Evolutionary conservation across 2,888 invertebrate species (phyloP), one percentile per base, ranked within the genome.

Genomic region (Pyrgus malvae): DNA sequence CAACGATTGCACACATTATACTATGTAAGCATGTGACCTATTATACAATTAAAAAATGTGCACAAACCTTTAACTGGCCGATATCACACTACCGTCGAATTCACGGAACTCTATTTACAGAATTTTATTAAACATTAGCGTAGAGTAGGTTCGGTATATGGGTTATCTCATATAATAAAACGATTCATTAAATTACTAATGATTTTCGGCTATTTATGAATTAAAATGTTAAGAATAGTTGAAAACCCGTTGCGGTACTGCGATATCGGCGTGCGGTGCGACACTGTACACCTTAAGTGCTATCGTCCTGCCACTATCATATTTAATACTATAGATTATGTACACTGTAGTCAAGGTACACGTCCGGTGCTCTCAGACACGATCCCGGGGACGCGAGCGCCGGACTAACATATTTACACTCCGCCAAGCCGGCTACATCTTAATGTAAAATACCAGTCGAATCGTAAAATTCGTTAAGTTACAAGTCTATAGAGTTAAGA

Each of bases 401-500:
- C 31, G 33, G 21, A 38, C 12, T 16, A 48, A 35, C 27, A 33
- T 58, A 61, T 65, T 64, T 66, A 61, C 64, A 88, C 69, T 73
- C 72, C 66, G 62, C 70, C 73, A 73, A 74, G 69, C 70, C 69
- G 74, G 71, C 70, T 67, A 70, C 66, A 68, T 72, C 65, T 68
- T 66, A 67, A 56, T 64, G 69, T 69, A 70, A 66, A 67, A 62
- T 70, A 72, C 74, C 79, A 80, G 79, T 83, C 81, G 71, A 76
- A 76, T 76, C 68, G 74, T 67, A 72, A 72, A 81, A 80, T 79
- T 73, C 74, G 74, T 78, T 69, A 78, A 37, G 41, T 78, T 72
- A 77, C 57, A 76, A 78, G 69, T 81, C 72, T 74, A 80, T 77
- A 61, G 61, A 67, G 68, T 73, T 50, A 55, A 55, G 25, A 56